Evolutionary conservation across 2,113 vertebrate genomes (phyloP).

Genomic region (Bos indicus): DNA sequence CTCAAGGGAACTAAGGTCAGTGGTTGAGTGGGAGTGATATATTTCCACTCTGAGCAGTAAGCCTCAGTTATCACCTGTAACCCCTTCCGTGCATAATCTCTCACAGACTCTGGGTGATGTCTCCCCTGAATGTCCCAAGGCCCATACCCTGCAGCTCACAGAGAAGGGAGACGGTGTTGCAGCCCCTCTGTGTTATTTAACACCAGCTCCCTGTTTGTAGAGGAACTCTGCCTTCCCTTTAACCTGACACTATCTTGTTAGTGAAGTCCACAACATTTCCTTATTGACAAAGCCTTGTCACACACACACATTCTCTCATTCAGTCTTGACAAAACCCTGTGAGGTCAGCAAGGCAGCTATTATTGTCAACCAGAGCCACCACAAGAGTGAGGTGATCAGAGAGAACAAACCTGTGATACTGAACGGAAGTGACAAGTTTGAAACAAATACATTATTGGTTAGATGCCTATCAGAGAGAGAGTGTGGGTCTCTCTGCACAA

Average conservation of each 20-base stretch:
- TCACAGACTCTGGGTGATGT: background rate
- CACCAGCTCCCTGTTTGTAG: background rate
- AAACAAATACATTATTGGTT: background rate
- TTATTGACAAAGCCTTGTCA: background rate
- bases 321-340: background rate
- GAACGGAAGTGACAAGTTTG: background rate
- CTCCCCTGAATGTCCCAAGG: background rate
- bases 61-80: background rate
- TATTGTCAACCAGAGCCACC: background rate
- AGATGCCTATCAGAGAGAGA: background rate
- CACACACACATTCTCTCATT: background rate
- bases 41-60: background rate
- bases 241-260: background rate
- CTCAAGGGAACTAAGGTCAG: background rate
- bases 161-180: background rate
- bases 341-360: background rate
- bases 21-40: background rate
- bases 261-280: background rate
- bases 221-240: background rate
- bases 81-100: too few species aligned
- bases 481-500: background rate
- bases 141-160: background rate
- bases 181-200: background rate
- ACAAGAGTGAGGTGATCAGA: background rate
- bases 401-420: background rate